Conservation (phyloP, 2,888 invertebrate species). For the Anaspis maculata region DNA sequence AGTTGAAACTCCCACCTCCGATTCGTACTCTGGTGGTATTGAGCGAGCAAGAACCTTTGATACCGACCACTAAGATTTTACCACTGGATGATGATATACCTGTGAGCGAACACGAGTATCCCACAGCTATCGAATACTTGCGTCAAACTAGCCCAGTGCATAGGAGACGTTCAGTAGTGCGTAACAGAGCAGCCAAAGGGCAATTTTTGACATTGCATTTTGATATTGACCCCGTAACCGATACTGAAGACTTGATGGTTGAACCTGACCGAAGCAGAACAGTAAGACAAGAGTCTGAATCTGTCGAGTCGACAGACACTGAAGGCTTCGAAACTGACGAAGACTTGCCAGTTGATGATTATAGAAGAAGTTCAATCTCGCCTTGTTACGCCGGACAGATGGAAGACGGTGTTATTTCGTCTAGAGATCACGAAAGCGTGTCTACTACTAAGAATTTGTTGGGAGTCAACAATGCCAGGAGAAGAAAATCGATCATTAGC, state of each 20-base stretch:
- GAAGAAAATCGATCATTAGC: too few relatives aligned
- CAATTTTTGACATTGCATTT: too few relatives aligned
- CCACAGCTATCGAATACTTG: too few relatives aligned
- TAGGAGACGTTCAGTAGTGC: too few relatives aligned
- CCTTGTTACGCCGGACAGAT: constrained; percentile 1
- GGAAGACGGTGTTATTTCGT: constrained; percentile 2
- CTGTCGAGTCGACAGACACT: background rate
- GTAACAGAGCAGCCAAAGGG: too few relatives aligned
- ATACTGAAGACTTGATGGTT: constrained; percentile 36
- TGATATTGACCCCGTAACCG: constrained; percentile 35
- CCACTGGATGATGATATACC: constrained; percentile 33
- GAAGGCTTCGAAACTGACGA: constrained; percentile 23
- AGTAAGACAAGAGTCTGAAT: constrained; percentile 4
- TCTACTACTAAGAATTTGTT: constrained; percentile 1
- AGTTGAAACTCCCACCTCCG: constrained; percentile 38
- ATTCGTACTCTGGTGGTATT: constrained; percentile 42
- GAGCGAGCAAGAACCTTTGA: constrained; percentile 23
- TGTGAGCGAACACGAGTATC: too few relatives aligned
- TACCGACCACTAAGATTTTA: constrained; percentile 43
- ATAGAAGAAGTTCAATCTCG: background rate
- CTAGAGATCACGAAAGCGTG: constrained; percentile 1
- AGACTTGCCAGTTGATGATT: constrained; percentile 14
- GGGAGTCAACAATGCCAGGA: constrained; percentile 1
- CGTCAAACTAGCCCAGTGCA: too few relatives aligned
- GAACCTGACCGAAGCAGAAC: constrained; percentile 3